A percentile compares a stretch with the other conserved stretches of the same genome.
Evolutionary conservation across 2,888 invertebrate genomes (phyloP).

Genomic region (Callosobruchus maculatus): DNA sequence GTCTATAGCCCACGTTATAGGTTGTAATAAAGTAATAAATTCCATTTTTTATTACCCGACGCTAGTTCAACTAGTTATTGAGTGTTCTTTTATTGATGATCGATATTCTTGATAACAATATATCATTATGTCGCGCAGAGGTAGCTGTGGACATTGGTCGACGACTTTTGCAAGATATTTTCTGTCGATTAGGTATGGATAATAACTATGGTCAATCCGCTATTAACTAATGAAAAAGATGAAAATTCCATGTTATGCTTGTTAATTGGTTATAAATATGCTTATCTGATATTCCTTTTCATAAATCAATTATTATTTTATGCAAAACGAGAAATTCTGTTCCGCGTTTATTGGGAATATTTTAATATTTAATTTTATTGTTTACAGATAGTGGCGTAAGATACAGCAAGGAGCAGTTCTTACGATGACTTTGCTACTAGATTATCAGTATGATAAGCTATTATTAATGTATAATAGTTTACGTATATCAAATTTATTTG

Average conservation of each 20-base stretch:
- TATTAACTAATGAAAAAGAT: background rate
- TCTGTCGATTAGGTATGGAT: background rate
- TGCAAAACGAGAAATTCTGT: background rate
- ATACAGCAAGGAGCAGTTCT: background rate
- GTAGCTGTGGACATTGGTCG: background rate
- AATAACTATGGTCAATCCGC: background rate
- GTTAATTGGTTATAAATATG: background rate
- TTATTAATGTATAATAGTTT: background rate
- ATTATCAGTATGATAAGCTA: background rate
- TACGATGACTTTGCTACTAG: background rate
- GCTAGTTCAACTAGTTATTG: background rate
- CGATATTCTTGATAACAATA: background rate
- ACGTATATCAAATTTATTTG: no score
- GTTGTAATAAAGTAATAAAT: background rate
- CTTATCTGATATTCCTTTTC: background rate
- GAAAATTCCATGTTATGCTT: background rate
- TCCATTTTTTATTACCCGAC: background rate
- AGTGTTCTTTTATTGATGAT: background rate
- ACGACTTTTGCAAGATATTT: background rate
- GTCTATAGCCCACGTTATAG: background rate
- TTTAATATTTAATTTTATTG: background rate
- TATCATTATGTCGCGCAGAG: background rate
- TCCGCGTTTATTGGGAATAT: background rate
- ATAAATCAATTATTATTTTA: background rate
- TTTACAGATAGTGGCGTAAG: background rate